These are phyloP conservation scores for Athalia circularis DNA, from an alignment of 2,888 invertebrate species.

Conservation along the genomic window DNA sequence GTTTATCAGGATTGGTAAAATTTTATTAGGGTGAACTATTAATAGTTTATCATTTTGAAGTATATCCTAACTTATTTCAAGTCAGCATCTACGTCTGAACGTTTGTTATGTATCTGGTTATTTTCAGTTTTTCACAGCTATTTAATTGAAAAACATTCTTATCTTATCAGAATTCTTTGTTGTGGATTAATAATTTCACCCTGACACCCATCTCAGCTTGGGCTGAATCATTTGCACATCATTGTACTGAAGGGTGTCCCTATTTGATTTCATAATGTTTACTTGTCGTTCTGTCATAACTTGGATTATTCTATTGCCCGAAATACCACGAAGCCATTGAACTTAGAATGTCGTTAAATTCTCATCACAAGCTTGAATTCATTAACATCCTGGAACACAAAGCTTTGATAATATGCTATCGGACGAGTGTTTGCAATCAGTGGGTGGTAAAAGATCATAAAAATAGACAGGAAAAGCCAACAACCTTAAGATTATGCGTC, in stretches of 20 bases:
- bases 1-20: no score
- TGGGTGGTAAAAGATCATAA: background rate
- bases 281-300: background rate
- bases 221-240: background rate
- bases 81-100: background rate
- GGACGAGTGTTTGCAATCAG: background rate
- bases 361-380: background rate
- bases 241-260: background rate
- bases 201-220: background rate
- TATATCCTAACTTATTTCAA: background rate
- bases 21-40: background rate
- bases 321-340: background rate
- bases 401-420: background rate
- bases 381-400: background rate
- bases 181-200: constrained; percentile 14
- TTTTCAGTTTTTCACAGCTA: background rate
- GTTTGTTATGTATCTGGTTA: constrained; percentile 6
- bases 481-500: constrained; percentile 24
- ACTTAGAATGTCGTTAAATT: background rate
- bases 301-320: background rate
- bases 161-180: constrained; percentile 11
- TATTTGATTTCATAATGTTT: background rate
- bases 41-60: background rate
- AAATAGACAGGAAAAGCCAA: background rate
- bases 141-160: constrained; percentile 7